These are phyloP conservation scores for Potamarius usumacintae DNA, from an alignment of 2,113 vertebrate species.

Conservation along the genomic window DNA sequence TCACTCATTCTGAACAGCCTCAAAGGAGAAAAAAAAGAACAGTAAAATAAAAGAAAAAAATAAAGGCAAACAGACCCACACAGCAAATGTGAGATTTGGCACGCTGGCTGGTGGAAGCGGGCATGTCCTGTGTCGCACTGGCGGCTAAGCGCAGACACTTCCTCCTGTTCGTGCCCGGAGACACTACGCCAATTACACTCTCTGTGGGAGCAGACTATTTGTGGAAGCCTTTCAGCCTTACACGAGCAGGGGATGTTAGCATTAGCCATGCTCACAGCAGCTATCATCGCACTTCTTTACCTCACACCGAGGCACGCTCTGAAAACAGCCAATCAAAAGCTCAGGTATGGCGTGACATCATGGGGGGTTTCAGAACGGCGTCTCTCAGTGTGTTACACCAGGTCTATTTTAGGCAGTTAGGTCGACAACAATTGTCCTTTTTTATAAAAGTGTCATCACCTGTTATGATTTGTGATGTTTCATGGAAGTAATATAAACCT, in stretches of 20 bases:
- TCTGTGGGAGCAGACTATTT: conserved; percentile 51
- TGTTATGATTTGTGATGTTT: not conserved
- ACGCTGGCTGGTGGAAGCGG: conserved; percentile 32
- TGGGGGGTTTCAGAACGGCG: not conserved
- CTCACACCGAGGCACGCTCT: conserved; percentile 23
- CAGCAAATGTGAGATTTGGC: conserved; percentile 7
- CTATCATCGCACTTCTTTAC: conserved; percentile 23
- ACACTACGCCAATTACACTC: conserved; percentile 54
- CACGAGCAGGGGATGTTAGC: conserved; percentile 27
- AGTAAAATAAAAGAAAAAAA: not conserved
- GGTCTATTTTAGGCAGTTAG: conserved; percentile 17
- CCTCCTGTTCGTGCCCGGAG: conserved; percentile 44
- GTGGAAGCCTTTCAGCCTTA: conserved; percentile 47
- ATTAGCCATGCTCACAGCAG: conserved; percentile 17
- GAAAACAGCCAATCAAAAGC: conserved; percentile 30
- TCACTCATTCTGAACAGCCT: not conserved
- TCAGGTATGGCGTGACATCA: conserved; percentile 21
- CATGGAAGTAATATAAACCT: not conserved
- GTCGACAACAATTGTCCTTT: not conserved
- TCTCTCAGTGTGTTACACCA: conserved; percentile 21
- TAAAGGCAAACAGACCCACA: not conserved
- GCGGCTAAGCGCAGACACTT: conserved; percentile 27
- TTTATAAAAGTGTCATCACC: not conserved
- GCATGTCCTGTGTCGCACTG: conserved; percentile 35
- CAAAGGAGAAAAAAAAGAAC: not conserved